Evolutionary conservation across 1,140 invertebrate genomes (phyloP), one percentile per base, ranked within the genome.

Genomic region (Trachymyrmex septentrionalis): DNA sequence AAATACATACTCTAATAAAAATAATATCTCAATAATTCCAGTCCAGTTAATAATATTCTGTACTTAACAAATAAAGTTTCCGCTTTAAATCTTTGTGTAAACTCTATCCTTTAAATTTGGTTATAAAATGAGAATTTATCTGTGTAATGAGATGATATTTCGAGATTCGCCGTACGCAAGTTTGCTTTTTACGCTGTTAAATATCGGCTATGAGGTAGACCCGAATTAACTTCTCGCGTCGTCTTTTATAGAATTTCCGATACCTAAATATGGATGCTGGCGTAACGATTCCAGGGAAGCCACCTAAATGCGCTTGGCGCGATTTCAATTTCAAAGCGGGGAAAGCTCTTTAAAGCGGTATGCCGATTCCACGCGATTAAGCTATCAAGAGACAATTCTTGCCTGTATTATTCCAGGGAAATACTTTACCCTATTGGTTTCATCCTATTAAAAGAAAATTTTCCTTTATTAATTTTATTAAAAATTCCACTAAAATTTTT

Each of bases 321-420:
- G 84, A 86, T 86, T 86, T 86, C 84, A 86, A 86, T 86, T 86
- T 78, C 75, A 78, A 78, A 86, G 84, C 57, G 64, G 53, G 21
- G 38, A 78, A 77, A 78, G 38, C 75, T 50, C 53, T 77, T 85
- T 85, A 85, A 85, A 78, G 84, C 75, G 61, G 50, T 55, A 34
- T 69, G 48, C 63, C 75, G 75, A 86, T 86, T 86, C 69, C 61
- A 77, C 50, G 38, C 53, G 84, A 86, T 86, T 86, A 86, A 78
- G 73, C 24, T 77, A 78, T 86, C 75, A 86, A 77, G 72, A 77
- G 61, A 85, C 71, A 77, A 85, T 75, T 76, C 82, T 85, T 77
- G 59, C 19, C 59, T 85, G 66, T 82, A 82, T 71, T 72, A 72
- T 9, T 48, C 34, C 10, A 44, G 27, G 24, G 30, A 73, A 59